Evolutionary conservation across 2,888 invertebrate genomes (phyloP).

Genomic region (Epiblema foenella): DNA sequence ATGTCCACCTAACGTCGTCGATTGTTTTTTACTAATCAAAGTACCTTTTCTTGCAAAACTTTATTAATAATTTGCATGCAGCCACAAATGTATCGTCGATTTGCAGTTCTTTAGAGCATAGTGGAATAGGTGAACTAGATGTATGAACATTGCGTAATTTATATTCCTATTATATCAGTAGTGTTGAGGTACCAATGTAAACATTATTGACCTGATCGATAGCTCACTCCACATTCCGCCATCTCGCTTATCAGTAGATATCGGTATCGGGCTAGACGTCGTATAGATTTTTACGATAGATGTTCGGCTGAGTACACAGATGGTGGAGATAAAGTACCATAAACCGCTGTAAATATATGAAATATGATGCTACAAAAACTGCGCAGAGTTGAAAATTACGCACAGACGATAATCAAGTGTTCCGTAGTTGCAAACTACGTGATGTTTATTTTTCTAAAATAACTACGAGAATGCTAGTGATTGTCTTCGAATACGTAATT

Average conservation of each 20-base stretch:
- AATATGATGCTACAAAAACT: too few relatives aligned
- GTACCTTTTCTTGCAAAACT: neutral
- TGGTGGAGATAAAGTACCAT: neutral
- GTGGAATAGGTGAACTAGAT: neutral
- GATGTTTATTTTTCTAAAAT: too few relatives aligned
- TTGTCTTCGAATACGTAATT: too few relatives aligned
- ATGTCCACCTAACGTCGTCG: neutral
- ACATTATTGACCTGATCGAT: slow-evolving; percentile 24
- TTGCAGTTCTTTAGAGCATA: neutral
- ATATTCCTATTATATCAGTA: neutral
- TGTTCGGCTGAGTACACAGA: slow-evolving; percentile 3
- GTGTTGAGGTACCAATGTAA: slow-evolving; percentile 9
- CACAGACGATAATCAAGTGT: too few relatives aligned
- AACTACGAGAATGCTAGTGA: too few relatives aligned
- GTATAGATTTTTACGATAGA: slow-evolving; percentile 16
- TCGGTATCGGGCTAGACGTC: slow-evolving; percentile 16
- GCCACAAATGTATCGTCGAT: neutral
- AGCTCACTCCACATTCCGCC: slow-evolving; percentile 17
- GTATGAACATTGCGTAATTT: neutral
- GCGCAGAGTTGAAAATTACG: too few relatives aligned
- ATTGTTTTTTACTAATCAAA: neutral
- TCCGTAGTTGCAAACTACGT: too few relatives aligned
- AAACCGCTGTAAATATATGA: neutral
- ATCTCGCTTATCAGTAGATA: slow-evolving; percentile 28
- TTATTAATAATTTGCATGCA: neutral